Conservation (phyloP, 2,888 invertebrate genomes). For the Caenorhabditis macrosperma region DNA sequence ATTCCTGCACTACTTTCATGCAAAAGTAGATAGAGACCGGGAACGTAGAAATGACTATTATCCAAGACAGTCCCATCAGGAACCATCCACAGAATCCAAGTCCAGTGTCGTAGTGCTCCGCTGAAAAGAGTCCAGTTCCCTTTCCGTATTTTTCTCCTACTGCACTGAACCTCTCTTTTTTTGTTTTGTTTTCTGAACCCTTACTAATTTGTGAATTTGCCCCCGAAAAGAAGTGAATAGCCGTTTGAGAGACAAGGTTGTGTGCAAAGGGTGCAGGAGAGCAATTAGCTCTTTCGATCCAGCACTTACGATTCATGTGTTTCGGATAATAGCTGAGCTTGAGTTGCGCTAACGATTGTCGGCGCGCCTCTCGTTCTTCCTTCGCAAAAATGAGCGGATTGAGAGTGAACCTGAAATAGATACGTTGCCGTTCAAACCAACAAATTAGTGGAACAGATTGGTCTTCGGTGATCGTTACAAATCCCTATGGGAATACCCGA, state of each 20-base stretch:
- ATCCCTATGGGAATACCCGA: constrained; percentile 21
- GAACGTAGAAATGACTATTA: constrained; percentile 70
- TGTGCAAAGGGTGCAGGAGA: constrained; percentile 9
- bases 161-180: neutral
- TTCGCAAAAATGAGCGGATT: constrained; percentile 80
- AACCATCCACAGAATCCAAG: constrained; percentile 76
- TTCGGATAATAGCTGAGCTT: constrained; percentile 79
- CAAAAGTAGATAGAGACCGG: constrained; percentile 75
- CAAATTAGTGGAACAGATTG: neutral
- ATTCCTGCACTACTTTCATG: constrained; percentile 80
- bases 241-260: neutral
- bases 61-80: constrained; percentile 72
- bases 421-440: neutral
- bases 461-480: neutral
- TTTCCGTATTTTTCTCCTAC: neutral
- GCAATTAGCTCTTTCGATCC: constrained; percentile 21
- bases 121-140: constrained; percentile 65
- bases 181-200: neutral
- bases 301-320: constrained; percentile 75
- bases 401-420: constrained; percentile 76
- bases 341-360: constrained; percentile 79
- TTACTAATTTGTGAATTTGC: neutral
- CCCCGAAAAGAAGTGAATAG: neutral
- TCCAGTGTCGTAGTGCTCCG: constrained; percentile 78
- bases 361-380: constrained; percentile 77